A percentile compares a stretch with the other conserved stretches of the same genome.
These are phyloP conservation scores for Noctua janthina DNA, from an alignment of 2,888 invertebrate species.

Conservation along the genomic window DNA sequence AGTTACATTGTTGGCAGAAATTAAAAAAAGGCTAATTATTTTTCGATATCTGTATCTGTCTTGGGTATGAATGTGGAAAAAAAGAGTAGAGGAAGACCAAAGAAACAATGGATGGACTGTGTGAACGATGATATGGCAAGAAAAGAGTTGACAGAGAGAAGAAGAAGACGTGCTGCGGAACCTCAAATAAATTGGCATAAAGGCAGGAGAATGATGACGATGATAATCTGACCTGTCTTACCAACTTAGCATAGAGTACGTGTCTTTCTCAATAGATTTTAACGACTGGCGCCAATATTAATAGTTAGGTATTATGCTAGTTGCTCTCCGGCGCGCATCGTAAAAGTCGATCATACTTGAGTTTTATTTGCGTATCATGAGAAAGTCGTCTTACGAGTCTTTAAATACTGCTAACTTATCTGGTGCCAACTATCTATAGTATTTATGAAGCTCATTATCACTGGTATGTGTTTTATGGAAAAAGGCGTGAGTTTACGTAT, in stretches of 20 bases:
- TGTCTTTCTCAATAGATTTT: slow-evolving; percentile 7
- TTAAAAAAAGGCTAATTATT: background rate
- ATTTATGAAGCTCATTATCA: background rate
- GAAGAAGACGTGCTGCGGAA: too few relatives aligned
- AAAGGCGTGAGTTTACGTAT: too few relatives aligned
- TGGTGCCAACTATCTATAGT: background rate
- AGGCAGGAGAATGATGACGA: too few relatives aligned
- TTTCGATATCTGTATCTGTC: background rate
- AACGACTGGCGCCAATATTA: slow-evolving; percentile 12
- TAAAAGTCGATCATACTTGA: slow-evolving; percentile 24
- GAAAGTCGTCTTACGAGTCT: background rate
- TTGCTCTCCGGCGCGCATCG: background rate
- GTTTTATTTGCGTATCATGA: slow-evolving; percentile 19
- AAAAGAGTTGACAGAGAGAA: too few relatives aligned
- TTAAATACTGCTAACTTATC: background rate
- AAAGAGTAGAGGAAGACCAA: too few relatives aligned
- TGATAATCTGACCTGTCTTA: too few relatives aligned
- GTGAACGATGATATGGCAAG: too few relatives aligned
- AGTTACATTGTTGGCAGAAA: background rate
- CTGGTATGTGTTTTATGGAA: background rate
- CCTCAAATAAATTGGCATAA: too few relatives aligned
- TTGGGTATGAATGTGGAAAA: too few relatives aligned
- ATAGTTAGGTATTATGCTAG: background rate
- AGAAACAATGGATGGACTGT: too few relatives aligned
- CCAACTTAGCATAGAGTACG: background rate